phyloP scores from a whole-genome alignment of 2,113 vertebrate genomes.

The Ammodytes marinus region DNA sequence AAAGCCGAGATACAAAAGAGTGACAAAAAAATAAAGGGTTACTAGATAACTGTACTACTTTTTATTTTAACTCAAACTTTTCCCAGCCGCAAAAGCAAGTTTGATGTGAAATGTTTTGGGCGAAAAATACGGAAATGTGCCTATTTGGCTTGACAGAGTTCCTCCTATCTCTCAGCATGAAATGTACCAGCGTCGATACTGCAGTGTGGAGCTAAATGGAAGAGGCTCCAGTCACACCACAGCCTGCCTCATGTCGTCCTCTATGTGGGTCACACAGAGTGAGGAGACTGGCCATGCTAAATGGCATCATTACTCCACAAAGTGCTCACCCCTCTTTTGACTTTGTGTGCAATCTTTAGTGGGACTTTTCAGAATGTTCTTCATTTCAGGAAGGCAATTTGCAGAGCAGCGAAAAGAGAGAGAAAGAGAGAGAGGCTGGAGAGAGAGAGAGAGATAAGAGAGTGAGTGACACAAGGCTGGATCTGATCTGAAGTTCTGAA shows the following conservation, averaged over 20 bases:
- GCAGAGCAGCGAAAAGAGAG: slow-evolving; percentile 11
- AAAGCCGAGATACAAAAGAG: background rate
- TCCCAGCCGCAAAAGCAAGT: slow-evolving; percentile 24
- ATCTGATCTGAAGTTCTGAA: slow-evolving; percentile 36
- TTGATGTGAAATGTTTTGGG: slow-evolving; percentile 35
- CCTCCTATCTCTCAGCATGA: slow-evolving; percentile 47
- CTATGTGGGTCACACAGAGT: slow-evolving; percentile 74
- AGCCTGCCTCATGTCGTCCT: slow-evolving; percentile 60
- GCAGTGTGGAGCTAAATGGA: slow-evolving; percentile 65
- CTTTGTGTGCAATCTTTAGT: slow-evolving; percentile 37
- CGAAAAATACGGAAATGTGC: slow-evolving; percentile 62
- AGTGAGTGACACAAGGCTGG: slow-evolving; percentile 31
- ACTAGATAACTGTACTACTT: slow-evolving; percentile 6
- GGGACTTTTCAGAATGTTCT: slow-evolving; percentile 38
- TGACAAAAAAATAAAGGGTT: background rate
- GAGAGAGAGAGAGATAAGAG: background rate
- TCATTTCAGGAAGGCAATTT: slow-evolving; percentile 28
- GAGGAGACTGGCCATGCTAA: slow-evolving; percentile 58
- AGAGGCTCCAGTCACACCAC: slow-evolving; percentile 63
- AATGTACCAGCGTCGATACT: slow-evolving; percentile 54
- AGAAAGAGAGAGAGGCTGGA: background rate
- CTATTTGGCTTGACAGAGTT: slow-evolving; percentile 64
- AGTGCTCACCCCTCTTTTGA: slow-evolving; percentile 39
- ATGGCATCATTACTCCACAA: slow-evolving; percentile 65
- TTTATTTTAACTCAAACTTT: slow-evolving; percentile 33